Conservation (phyloP, 2,113 vertebrate species). For the Percina caprodes region DNA sequence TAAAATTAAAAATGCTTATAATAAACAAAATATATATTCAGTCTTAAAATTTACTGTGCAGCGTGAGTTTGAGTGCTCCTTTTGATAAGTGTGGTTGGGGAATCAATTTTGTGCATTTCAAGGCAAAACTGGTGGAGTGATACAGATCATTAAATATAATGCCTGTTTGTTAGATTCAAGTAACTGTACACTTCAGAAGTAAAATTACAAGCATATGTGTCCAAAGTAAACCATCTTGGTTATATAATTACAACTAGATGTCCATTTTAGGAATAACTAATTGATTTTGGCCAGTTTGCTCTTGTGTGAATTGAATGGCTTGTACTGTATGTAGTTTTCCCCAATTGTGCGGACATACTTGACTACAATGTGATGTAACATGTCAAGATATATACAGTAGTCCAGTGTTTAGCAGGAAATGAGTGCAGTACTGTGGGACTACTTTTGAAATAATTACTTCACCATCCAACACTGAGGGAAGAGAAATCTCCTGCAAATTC, state of each 20-base stretch:
- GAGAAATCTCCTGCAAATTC: slow-evolving; percentile 55
- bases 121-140: slow-evolving; percentile 70
- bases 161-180: slow-evolving; percentile 78
- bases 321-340: slow-evolving; percentile 78
- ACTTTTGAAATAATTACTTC: slow-evolving; percentile 64
- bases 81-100: slow-evolving; percentile 79
- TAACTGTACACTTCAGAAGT: slow-evolving; percentile 75
- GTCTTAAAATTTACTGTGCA: slow-evolving; percentile 84
- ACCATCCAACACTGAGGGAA: slow-evolving; percentile 61
- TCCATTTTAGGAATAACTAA: slow-evolving; percentile 75
- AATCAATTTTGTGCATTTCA: slow-evolving; percentile 75
- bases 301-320: slow-evolving; percentile 79
- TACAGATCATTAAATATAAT: slow-evolving; percentile 71
- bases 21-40: slow-evolving; percentile 87
- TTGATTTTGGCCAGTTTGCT: slow-evolving; percentile 79
- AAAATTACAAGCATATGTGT: slow-evolving; percentile 73
- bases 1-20: slow-evolving; percentile 86
- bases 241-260: slow-evolving; percentile 69
- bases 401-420: slow-evolving; percentile 78
- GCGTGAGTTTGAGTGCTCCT: slow-evolving; percentile 82
- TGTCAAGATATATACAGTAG: slow-evolving; percentile 76
- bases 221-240: slow-evolving; percentile 79
- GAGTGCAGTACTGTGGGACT: slow-evolving; percentile 76
- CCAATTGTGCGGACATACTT: slow-evolving; percentile 73
- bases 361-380: slow-evolving; percentile 75